These are phyloP conservation scores for Puffinus mauretanicus DNA, from an alignment of 2,113 vertebrate genomes.

Conservation along the genomic window DNA sequence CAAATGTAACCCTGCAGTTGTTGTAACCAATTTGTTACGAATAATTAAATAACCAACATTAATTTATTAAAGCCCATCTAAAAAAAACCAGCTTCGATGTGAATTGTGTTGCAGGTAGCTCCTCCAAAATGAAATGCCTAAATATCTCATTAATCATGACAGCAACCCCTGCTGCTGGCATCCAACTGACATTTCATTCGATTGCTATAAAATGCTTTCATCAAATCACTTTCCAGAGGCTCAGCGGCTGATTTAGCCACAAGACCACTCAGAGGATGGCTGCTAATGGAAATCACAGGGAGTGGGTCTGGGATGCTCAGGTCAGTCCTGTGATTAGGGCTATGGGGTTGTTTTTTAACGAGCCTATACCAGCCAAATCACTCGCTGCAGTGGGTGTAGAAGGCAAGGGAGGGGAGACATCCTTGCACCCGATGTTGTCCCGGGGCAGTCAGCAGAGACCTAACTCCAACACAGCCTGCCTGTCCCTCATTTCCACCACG, in stretches of 20 bases:
- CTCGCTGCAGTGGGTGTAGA: background rate
- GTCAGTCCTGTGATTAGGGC: background rate
- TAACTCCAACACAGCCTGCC: background rate
- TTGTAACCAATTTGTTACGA: background rate
- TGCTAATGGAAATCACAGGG: conserved; percentile 10
- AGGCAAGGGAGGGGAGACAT: background rate
- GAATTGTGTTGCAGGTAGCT: conserved; percentile 50
- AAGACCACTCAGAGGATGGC: background rate
- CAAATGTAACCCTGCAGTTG: background rate
- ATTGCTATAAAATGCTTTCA: conserved; percentile 33
- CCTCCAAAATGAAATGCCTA: conserved; percentile 16
- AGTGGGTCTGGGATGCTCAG: background rate
- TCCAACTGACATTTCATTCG: background rate
- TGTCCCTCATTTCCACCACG: background rate
- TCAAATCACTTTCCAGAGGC: conserved; percentile 27
- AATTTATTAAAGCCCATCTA: conserved; percentile 45
- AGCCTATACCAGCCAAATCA: background rate
- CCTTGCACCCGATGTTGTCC: fast-evolving
- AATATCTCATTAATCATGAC: conserved; percentile 50
- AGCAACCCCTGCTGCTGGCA: conserved; percentile 26
- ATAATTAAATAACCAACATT: conserved; percentile 55
- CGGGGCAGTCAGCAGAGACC: background rate
- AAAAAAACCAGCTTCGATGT: background rate
- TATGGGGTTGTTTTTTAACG: fast-evolving
- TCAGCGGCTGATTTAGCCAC: background rate